Conservation (phyloP, 2,888 invertebrate species). For the Conomelus anceps region DNA sequence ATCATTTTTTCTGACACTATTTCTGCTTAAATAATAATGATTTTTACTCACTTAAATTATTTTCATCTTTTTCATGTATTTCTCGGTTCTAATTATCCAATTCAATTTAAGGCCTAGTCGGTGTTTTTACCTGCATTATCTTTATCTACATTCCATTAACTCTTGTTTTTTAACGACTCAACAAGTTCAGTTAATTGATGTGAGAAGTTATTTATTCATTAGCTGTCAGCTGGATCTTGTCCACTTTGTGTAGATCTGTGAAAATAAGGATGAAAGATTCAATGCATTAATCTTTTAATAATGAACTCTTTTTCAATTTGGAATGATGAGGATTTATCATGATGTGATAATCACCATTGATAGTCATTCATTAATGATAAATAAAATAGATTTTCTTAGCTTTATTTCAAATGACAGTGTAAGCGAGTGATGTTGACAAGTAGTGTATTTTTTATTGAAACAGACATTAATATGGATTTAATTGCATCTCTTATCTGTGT, state of each 20-base stretch:
- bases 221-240: background rate
- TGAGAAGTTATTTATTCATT: background rate
- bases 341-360: background rate
- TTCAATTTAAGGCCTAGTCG: too few relatives aligned
- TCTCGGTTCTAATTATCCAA: too few relatives aligned
- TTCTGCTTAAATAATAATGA: too few relatives aligned
- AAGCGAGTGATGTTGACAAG: background rate
- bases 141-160: background rate
- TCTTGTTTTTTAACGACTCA: background rate
- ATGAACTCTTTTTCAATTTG: too few relatives aligned
- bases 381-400: background rate
- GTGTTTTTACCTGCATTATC: background rate
- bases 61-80: too few relatives aligned
- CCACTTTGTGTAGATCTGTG: too few relatives aligned
- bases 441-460: background rate
- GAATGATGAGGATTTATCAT: background rate
- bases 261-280: too few relatives aligned
- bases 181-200: background rate
- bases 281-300: too few relatives aligned
- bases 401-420: background rate
- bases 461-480: background rate
- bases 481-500: background rate
- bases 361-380: background rate
- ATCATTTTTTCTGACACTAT: too few relatives aligned
- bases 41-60: too few relatives aligned